A percentile compares a stretch with the other conserved stretches of the same genome.
Evolutionary conservation across 2,888 invertebrate species (phyloP).

Genomic region (Cylloceria caligata): DNA sequence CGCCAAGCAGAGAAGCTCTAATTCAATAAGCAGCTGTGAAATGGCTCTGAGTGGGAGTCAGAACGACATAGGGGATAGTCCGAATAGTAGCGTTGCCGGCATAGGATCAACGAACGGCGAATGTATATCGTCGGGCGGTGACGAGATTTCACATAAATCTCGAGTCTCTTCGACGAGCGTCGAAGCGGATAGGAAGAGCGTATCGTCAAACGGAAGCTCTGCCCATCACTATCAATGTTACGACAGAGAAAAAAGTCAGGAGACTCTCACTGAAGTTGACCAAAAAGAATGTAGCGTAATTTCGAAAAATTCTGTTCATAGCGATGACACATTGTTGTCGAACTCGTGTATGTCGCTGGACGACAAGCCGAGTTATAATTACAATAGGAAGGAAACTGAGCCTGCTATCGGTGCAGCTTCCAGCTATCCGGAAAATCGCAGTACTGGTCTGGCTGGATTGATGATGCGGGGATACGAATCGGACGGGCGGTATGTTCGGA

Average conservation of each 20-base stretch:
- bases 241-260: slow-evolving; percentile 66
- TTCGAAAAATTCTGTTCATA: slow-evolving; percentile 54
- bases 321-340: slow-evolving; percentile 62
- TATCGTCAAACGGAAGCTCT: slow-evolving; percentile 60
- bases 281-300: slow-evolving; percentile 32
- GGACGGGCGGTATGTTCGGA: slow-evolving; percentile 70
- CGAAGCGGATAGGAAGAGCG: slow-evolving; percentile 56
- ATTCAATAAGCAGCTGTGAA: slow-evolving; percentile 84
- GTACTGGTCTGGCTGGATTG: slow-evolving; percentile 43
- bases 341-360: slow-evolving; percentile 67
- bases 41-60: slow-evolving; percentile 82
- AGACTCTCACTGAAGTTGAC: slow-evolving; percentile 61
- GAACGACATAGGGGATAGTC: slow-evolving; percentile 79
- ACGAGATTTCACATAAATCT: slow-evolving; percentile 12
- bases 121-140: slow-evolving; percentile 22
- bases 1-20: slow-evolving; percentile 81
- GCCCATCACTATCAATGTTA: slow-evolving; percentile 49
- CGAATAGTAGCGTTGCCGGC: slow-evolving; percentile 72
- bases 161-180: slow-evolving; percentile 7
- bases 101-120: slow-evolving; percentile 66
- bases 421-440: slow-evolving; percentile 65
- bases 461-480: slow-evolving; percentile 66
- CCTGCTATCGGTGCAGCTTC: slow-evolving; percentile 52
- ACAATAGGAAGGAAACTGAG: slow-evolving; percentile 40
- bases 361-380: slow-evolving; percentile 51